These are phyloP conservation scores for Dynastes maya DNA, from an alignment of 2,888 invertebrate species.

Conservation along the genomic window DNA sequence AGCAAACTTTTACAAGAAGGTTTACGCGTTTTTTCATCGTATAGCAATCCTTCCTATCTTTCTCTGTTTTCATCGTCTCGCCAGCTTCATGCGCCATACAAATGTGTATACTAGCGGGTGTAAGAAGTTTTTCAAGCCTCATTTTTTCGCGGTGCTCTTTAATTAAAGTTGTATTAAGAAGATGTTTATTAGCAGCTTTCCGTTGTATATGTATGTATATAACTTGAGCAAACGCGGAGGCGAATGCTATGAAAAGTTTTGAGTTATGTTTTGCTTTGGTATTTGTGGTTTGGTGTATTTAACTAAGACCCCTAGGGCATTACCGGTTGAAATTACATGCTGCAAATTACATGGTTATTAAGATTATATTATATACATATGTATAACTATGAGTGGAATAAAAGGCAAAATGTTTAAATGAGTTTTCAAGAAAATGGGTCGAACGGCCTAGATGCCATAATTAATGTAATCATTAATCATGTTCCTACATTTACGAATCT, in stretches of 20 bases:
- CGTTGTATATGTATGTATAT: neutral
- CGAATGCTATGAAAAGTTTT: constrained; percentile 2
- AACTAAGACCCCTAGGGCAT: neutral
- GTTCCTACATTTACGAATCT: no score
- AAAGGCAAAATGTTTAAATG: no score
- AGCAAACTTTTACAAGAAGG: constrained; percentile 35
- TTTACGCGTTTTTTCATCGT: constrained; percentile 32
- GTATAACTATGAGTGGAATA: no score
- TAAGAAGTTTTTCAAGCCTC: constrained; percentile 36
- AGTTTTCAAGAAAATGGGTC: no score
- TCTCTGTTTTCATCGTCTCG: neutral
- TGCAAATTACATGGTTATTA: neutral
- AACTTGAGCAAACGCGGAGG: neutral
- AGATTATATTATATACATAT: neutral
- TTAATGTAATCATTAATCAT: no score
- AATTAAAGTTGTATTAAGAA: constrained; percentile 42
- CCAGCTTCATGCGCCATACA: neutral
- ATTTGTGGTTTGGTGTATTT: constrained; percentile 5
- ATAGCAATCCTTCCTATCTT: neutral
- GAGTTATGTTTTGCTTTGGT: constrained; percentile 2
- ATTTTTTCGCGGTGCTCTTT: constrained; percentile 33
- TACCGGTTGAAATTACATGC: neutral
- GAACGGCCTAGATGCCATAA: no score
- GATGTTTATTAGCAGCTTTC: constrained; percentile 40
- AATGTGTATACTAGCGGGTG: neutral